Percentiles rank a stretch among this genome's conserved stretches.
phyloP scores from a whole-genome alignment of 2,113 vertebrate species.

The Menura novaehollandiae region DNA sequence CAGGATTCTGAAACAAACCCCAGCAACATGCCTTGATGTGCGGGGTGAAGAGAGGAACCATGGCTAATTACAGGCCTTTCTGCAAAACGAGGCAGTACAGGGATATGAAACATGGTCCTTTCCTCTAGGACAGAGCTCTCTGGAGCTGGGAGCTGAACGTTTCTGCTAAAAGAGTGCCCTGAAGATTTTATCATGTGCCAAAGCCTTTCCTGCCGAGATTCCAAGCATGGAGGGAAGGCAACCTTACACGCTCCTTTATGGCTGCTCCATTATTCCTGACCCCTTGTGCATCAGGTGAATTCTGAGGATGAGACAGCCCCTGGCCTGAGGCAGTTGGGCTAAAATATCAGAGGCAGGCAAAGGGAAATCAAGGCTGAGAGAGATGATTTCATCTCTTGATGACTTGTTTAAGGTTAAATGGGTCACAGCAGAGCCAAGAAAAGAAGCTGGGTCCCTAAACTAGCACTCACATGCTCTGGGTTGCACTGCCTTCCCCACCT shows the following conservation, averaged over 20 bases:
- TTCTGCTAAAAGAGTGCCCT: background rate
- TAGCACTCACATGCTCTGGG: background rate
- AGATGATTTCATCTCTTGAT: background rate
- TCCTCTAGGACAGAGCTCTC: background rate
- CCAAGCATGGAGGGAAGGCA: background rate
- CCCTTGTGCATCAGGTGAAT: background rate
- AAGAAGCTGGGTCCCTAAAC: background rate
- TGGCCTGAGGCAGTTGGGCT: rapidly evolving
- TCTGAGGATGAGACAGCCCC: background rate
- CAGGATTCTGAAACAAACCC: conserved; percentile 51
- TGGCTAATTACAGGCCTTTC: background rate
- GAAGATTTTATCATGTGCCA: background rate
- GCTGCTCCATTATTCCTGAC: background rate
- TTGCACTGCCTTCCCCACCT: background rate
- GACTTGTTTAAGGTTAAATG: background rate
- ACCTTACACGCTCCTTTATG: background rate
- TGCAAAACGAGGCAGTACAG: background rate
- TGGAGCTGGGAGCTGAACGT: background rate
- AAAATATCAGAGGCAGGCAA: background rate
- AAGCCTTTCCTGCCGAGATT: background rate
- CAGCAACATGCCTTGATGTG: conserved; percentile 19
- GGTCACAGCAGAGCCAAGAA: background rate
- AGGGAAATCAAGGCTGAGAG: background rate
- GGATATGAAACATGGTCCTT: background rate
- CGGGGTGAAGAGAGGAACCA: background rate